Conservation (phyloP, 2,113 vertebrate genomes). For the Nothoprocta perdicaria region DNA sequence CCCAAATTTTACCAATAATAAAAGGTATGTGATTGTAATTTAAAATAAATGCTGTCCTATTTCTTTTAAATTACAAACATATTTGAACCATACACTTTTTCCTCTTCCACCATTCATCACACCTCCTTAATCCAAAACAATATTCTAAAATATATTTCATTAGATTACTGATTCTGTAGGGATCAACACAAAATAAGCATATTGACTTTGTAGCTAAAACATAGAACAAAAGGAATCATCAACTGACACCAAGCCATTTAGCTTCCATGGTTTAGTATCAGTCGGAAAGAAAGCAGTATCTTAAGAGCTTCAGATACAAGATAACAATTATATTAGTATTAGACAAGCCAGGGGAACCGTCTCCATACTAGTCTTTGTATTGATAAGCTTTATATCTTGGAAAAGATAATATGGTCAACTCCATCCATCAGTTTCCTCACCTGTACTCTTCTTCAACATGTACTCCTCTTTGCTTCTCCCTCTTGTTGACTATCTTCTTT, state of each 20-base stretch:
- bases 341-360: neutral
- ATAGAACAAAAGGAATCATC: neutral
- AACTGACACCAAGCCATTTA: neutral
- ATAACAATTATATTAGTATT: neutral
- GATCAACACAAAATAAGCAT: neutral
- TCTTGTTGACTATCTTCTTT: neutral
- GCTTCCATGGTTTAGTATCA: neutral
- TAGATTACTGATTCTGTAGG: neutral
- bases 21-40: neutral
- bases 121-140: neutral
- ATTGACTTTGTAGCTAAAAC: neutral
- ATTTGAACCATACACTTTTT: neutral
- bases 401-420: neutral
- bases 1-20: neutral
- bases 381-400: neutral
- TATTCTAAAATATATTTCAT: neutral
- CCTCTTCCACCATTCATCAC: neutral
- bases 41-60: neutral
- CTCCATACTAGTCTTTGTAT: neutral
- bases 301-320: neutral
- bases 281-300: neutral
- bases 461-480: neutral
- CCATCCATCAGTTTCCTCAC: neutral
- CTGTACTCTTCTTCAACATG: too few species aligned
- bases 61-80: neutral